Conservation (phyloP, 2,888 invertebrate genomes). For the Helicoverpa assulta region DNA sequence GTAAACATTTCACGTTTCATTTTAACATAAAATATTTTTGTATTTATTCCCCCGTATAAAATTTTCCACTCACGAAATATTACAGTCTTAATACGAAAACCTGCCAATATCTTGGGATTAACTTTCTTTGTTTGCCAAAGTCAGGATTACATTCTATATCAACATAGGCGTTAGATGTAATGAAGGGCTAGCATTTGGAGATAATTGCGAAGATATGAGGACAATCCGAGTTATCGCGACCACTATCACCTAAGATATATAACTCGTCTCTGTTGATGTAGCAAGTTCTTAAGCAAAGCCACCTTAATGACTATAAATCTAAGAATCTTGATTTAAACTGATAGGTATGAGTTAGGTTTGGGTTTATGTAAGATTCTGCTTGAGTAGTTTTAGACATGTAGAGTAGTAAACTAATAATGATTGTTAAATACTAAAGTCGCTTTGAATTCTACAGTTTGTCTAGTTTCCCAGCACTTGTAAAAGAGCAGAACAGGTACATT, state of each 20-base stretch:
- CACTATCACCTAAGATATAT: slow-evolving; percentile 68
- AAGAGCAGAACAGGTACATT: too few species aligned
- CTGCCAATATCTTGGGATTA: slow-evolving; percentile 30
- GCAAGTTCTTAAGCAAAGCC: slow-evolving; percentile 42
- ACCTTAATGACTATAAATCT: slow-evolving; percentile 73
- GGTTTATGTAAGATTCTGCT: slow-evolving; percentile 6
- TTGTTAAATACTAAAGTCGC: too few species aligned
- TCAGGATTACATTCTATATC: slow-evolving; percentile 41
- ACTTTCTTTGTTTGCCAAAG: slow-evolving; percentile 33
- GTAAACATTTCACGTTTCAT: not conserved
- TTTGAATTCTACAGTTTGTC: too few species aligned
- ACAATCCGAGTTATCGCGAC: slow-evolving; percentile 67
- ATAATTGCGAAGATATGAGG: slow-evolving; percentile 72
- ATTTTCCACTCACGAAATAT: not conserved
- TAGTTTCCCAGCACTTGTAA: too few species aligned
- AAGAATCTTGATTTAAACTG: slow-evolving; percentile 70
- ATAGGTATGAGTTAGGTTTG: slow-evolving; percentile 22
- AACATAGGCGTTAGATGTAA: slow-evolving; percentile 66
- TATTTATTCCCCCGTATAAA: not conserved
- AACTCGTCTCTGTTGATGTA: slow-evolving; percentile 53
- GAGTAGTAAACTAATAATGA: too few species aligned
- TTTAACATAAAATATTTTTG: not conserved
- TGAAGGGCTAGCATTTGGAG: slow-evolving; percentile 71
- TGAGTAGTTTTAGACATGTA: too few species aligned
- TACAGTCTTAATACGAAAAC: slow-evolving; percentile 10